phyloP scores from a whole-genome alignment of 2,113 vertebrate species.

The Oncorhynchus keta region DNA sequence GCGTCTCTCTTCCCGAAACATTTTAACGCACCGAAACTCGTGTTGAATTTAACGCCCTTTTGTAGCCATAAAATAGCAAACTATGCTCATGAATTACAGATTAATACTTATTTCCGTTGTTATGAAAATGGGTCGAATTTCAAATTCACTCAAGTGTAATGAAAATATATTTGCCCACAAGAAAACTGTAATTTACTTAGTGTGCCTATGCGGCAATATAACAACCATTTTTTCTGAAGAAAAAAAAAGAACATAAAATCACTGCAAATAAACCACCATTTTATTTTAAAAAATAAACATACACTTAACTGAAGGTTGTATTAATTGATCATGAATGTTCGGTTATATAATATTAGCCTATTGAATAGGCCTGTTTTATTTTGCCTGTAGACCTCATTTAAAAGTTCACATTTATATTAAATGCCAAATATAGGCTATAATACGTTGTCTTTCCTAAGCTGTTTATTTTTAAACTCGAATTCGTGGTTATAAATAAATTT shows the following conservation, averaged over 20 bases:
- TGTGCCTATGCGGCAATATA: background rate
- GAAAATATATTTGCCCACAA: background rate
- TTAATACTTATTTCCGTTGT: background rate
- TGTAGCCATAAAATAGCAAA: conserved; percentile 50
- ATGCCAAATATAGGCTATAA: conserved; percentile 18
- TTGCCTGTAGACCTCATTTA: too few relatives aligned
- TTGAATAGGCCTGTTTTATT: background rate
- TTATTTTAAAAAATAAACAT: background rate
- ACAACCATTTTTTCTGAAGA: background rate
- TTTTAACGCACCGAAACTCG: conserved; percentile 33
- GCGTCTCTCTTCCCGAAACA: conserved; percentile 26
- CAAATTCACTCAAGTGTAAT: background rate
- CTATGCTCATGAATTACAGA: conserved; percentile 10
- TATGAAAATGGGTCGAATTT: background rate
- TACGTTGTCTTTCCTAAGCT: conserved; percentile 13
- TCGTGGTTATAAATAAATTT: background rate
- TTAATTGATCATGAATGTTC: background rate
- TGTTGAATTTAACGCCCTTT: conserved; percentile 35
- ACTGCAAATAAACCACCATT: background rate
- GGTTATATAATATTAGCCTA: background rate
- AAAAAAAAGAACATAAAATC: background rate
- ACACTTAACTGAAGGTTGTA: background rate
- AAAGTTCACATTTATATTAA: background rate
- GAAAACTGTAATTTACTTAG: background rate
- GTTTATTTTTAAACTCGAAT: conserved; percentile 39